Base-by-base conservation (phyloP, 2,888 invertebrate genomes). In the Hedychridium roseum region DNA sequence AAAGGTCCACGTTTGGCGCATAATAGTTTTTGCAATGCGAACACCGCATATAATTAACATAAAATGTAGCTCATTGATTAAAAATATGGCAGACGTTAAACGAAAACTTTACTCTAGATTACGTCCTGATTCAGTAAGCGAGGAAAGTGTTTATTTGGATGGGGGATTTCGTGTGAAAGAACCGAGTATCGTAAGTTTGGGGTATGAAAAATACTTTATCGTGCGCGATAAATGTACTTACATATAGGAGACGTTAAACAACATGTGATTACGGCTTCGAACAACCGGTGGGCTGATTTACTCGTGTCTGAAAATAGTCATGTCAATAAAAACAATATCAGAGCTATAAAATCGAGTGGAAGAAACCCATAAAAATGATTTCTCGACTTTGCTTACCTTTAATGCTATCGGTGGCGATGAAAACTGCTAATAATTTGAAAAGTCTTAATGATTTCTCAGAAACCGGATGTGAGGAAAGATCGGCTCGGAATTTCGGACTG, bases 401-500 rank as follows among this genome's bases (percentile, higher is more conserved):
- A 18, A 75, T 68, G 42, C 43, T 61, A 38, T 74, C 72, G 12
- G 73, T 70, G 2, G 70, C 69, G 27, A 79, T 69, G n/a, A 49
- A 48, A 11, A 68, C 39, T 2, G 74, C 71, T 18, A 79, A 46
- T 23, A 60, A 40, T 52, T 69, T 70, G n/a, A 74, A 60, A 3
- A 78, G 56, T n/a, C 44, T 49, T 15, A 69, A 21, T 2, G 68
- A 66, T 26, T 66, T 67, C 0, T 49, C 53, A 2, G 67, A 63
- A 4, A 81, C 77, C 0, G 66, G 39, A 69, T 82, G 80, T 15
- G 73, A 68, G 11, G 78, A 79, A 2, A 70, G 27, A 43, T 84
- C 69, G 64, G 80, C 76, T 1, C 85, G 78, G 60, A 86, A 84
- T 75, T 79, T 72, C 1, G 85, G 84, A 52, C 85, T 85, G 71